Percentiles rank a stretch among this genome's conserved stretches.
These are phyloP conservation scores for Drosophila ogumai DNA, from an alignment of 1,140 invertebrate genomes.

Conservation along the genomic window DNA sequence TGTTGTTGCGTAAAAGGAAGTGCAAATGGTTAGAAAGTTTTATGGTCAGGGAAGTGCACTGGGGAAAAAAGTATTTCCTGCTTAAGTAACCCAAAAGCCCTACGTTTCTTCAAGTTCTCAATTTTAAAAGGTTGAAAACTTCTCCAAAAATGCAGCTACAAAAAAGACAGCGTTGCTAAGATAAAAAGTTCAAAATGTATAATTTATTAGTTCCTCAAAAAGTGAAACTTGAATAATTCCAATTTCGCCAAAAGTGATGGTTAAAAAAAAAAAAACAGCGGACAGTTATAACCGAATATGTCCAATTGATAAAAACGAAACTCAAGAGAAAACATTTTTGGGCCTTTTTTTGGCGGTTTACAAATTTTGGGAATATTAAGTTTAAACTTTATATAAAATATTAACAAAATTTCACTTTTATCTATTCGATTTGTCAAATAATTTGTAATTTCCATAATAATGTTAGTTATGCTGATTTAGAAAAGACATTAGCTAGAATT, in stretches of 20 bases:
- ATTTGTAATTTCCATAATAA: too few species aligned
- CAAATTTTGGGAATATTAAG: not conserved
- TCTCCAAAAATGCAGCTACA: not conserved
- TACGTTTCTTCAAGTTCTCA: slow-evolving; percentile 13
- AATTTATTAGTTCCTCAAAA: slow-evolving; percentile 20
- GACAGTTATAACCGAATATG: slow-evolving; percentile 17
- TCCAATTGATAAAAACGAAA: slow-evolving; percentile 22
- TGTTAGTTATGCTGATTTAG: too few species aligned
- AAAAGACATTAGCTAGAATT: not conserved
- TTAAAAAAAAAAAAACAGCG: slow-evolving; percentile 1
- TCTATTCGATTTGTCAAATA: not conserved
- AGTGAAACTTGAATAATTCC: slow-evolving; percentile 16
- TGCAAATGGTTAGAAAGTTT: slow-evolving; percentile 81
- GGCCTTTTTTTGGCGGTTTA: not conserved
- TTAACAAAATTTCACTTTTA: not conserved
- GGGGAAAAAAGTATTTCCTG: slow-evolving; percentile 32
- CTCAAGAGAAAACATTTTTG: slow-evolving; percentile 8
- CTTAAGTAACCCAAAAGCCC: not conserved
- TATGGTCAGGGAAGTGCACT: slow-evolving; percentile 41
- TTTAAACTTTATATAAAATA: not conserved
- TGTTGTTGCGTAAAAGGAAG: slow-evolving; percentile 82
- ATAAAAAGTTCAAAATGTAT: slow-evolving; percentile 1
- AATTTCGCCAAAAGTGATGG: slow-evolving; percentile 11
- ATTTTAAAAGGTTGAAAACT: not conserved
- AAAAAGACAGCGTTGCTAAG: too few species aligned